Percentiles rank a stretch among this genome's conserved stretches.
Conservation (phyloP, 2,797 vertebrate species). For the Rhinella marina region DNA sequence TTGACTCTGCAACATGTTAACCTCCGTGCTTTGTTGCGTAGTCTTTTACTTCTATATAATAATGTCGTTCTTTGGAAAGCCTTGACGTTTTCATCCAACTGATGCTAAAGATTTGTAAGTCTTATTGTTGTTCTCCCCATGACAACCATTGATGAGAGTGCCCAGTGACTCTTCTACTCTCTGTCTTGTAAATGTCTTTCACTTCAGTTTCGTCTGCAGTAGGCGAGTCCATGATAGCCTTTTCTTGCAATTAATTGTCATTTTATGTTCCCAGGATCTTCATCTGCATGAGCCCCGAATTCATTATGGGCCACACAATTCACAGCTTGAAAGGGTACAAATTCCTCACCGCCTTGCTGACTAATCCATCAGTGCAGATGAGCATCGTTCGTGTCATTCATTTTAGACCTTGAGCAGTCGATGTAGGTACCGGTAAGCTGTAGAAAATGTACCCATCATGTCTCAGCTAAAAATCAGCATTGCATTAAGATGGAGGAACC, state of each 20-base stretch:
- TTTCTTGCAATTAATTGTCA: conserved; percentile 42
- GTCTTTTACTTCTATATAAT: conserved; percentile 20
- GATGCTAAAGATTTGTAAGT: conserved; percentile 13
- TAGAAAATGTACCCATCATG: background rate
- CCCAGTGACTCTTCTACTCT: conserved; percentile 17
- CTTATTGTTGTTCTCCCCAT: background rate
- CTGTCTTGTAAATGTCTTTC: conserved; percentile 33
- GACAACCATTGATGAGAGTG: background rate
- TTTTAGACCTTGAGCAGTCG: background rate
- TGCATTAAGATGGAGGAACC: too few relatives aligned
- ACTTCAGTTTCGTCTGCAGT: background rate
- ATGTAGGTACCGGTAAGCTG: background rate
- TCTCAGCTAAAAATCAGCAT: background rate
- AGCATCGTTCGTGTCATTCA: background rate
- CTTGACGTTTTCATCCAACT: conserved; percentile 3
- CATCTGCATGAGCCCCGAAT: conserved; percentile 38
- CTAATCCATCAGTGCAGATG: conserved; percentile 16
- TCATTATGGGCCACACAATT: conserved; percentile 33
- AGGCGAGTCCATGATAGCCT: conserved; percentile 24
- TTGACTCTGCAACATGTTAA: conserved; percentile 4
- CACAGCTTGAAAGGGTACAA: conserved; percentile 20
- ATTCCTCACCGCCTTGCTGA: conserved; percentile 41
- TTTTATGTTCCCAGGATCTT: conserved; percentile 53
- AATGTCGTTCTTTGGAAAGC: background rate
- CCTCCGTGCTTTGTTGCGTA: background rate